Percentiles rank a stretch among this genome's conserved stretches.
phyloP scores from a whole-genome alignment of 2,888 invertebrate species.

The Chrysodeixis includens region DNA sequence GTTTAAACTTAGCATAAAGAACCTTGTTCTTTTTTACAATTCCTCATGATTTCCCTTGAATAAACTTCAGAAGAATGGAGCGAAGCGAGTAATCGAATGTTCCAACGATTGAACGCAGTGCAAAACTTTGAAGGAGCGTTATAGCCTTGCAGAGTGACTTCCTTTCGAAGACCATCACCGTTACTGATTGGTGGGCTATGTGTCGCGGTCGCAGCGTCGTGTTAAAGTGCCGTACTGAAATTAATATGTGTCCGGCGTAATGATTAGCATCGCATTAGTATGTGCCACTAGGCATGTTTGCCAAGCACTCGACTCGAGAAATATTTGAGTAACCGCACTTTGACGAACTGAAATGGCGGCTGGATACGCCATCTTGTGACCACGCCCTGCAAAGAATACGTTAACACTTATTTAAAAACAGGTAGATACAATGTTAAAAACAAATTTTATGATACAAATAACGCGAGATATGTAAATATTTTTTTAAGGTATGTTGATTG shows the following conservation, averaged over 20 bases:
- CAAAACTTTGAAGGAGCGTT: conserved; percentile 14
- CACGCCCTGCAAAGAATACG: conserved; percentile 32
- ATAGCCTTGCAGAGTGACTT: conserved; percentile 62
- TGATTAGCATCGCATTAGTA: conserved; percentile 86
- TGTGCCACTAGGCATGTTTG: conserved; percentile 79
- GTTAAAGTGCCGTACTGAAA: conserved; percentile 82
- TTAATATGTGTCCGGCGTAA: conserved; percentile 85
- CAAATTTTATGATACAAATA: neutral
- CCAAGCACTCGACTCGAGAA: conserved; percentile 75
- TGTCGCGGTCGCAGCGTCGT: conserved; percentile 64
- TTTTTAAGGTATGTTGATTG: neutral
- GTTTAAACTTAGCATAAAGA: no score
- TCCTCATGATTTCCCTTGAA: no score
- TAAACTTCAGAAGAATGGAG: no score
- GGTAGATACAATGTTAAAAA: neutral
- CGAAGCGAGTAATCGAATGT: no score
- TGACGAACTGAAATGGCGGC: conserved; percentile 64
- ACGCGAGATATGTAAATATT: neutral
- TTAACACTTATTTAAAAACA: conserved; percentile 8
- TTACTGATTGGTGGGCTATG: conserved; percentile 76
- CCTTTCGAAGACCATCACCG: conserved; percentile 74
- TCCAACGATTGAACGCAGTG: no score
- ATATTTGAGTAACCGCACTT: conserved; percentile 81
- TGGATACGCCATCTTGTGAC: conserved; percentile 58
- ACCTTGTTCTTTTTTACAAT: no score